Base-by-base conservation (phyloP, 2,797 vertebrate genomes). In the Sebastes minor region DNA sequence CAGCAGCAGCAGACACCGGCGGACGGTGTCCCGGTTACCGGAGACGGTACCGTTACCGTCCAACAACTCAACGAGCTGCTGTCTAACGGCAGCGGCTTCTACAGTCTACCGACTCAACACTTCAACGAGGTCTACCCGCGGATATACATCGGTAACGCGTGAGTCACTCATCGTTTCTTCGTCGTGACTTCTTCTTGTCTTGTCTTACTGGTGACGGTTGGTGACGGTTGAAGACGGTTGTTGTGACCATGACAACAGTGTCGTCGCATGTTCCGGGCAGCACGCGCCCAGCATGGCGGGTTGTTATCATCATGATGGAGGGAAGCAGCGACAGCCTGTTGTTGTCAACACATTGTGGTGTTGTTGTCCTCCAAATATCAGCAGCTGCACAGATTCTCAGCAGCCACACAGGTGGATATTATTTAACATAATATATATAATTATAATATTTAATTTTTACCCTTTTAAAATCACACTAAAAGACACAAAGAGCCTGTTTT, bases 61-160 rank as follows among this genome's bases (percentile, higher is more conserved):
- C 97, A 97, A 73, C 96, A 97, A 78, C 97, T 99, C 75, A 99
- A 99, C 94, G 97, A 98, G 90, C 95, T 99, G 6, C 93, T 99
- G 79, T 96, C 97, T 1, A 94, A 98, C 79, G 96, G 96, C 76
- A 97, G 96, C 94, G 98, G 98, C 84, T 97, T 97, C 83, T 99
- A 99, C 96, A 97, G 97, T 91, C 94, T 99, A 3, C 98, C 98
- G 20, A 98, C 97, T 67, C 97, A 98, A 67, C 97, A 99, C 87
- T 98, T 96, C 96, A 98, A 99, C 95, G 98, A 99, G 95, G 98
- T 99, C 85, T 97, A 93, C 91, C 97, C 97, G 72, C 93, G 96
- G 83, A 96, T 99, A 90, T 98, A 97, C 96, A 93, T 99, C 94
- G 98, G 98, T 73, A 98, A 99, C 95, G 98, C 97, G 98, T 99